Evolutionary conservation across 2,888 invertebrate species (phyloP).

Genomic region (Trimorus sp.): DNA sequence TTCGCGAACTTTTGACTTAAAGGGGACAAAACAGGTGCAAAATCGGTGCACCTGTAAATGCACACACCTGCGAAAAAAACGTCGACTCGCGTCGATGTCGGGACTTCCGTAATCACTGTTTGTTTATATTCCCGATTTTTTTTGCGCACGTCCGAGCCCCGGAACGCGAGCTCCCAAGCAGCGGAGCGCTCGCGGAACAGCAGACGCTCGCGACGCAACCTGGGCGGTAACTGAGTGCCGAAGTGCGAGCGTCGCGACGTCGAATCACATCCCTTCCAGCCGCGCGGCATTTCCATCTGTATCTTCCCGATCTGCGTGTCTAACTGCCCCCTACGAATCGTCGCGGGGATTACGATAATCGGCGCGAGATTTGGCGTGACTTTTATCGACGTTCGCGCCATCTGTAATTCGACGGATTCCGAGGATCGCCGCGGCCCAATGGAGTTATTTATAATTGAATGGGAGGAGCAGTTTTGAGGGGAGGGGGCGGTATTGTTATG

Average conservation of each 20-base stretch:
- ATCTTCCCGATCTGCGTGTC: constrained; percentile 56
- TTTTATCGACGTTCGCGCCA: constrained; percentile 20
- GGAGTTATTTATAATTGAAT: no score
- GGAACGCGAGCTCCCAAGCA: constrained; percentile 26
- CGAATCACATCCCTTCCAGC: constrained; percentile 67
- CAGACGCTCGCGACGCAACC: constrained; percentile 67
- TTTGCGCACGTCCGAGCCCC: neutral
- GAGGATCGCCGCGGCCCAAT: no score
- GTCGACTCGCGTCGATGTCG: no score
- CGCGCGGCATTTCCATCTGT: constrained; percentile 48
- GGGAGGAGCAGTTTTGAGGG: no score
- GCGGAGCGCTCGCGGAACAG: constrained; percentile 38
- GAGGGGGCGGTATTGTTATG: no score
- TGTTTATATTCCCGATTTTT: no score
- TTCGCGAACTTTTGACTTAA: no score
- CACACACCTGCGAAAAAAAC: no score
- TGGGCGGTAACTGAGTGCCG: constrained; percentile 69
- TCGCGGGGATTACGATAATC: constrained; percentile 26
- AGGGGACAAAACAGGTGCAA: no score
- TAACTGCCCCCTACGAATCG: constrained; percentile 31
- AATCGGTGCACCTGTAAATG: no score
- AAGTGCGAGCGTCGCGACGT: constrained; percentile 66
- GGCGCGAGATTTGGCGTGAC: constrained; percentile 13
- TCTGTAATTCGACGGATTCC: neutral
- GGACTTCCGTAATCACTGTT: no score